A percentile compares a stretch with the other conserved stretches of the same genome.
Evolutionary conservation across 1,140 invertebrate species (phyloP).

Genomic region (Drosophila kohkoa): DNA sequence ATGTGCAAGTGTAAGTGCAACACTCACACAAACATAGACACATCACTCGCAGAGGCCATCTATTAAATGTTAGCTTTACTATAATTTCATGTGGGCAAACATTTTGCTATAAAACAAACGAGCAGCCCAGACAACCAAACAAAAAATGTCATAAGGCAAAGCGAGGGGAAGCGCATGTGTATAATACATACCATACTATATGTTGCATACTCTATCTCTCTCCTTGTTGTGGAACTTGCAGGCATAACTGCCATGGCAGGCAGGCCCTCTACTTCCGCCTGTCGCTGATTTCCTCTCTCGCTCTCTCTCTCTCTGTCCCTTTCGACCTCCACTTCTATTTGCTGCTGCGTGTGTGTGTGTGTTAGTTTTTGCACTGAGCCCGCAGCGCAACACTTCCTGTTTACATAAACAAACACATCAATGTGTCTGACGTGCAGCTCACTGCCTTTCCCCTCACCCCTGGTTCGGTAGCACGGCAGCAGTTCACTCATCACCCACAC

Average conservation of each 20-base stretch:
- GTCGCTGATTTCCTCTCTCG: conserved; percentile 19
- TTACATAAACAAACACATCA: conserved; percentile 77
- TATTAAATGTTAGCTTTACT: conserved; percentile 71
- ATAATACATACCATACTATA: neutral
- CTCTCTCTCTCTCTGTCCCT: neutral
- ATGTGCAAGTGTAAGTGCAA: conserved; percentile 18
- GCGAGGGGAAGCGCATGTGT: neutral
- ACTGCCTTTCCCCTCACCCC: neutral
- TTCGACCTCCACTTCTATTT: neutral
- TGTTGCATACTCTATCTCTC: too few species aligned
- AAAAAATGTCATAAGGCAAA: conserved; percentile 35
- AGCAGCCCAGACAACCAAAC: conserved; percentile 44
- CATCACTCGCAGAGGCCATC: conserved; percentile 51
- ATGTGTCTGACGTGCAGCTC: conserved; percentile 63
- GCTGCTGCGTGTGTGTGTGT: conserved; percentile 12
- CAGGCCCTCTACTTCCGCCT: conserved; percentile 59
- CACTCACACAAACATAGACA: conserved; percentile 6
- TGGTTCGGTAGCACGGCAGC: too few species aligned
- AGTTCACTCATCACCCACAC: neutral
- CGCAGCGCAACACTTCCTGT: conserved; percentile 77
- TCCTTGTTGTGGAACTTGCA: neutral
- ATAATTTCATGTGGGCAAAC: conserved; percentile 73
- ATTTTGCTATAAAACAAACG: conserved; percentile 64
- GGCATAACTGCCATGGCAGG: conserved; percentile 18
- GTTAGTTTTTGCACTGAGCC: conserved; percentile 48